A percentile compares a stretch with the other conserved stretches of the same genome.
Evolutionary conservation across 2,113 vertebrate genomes (phyloP).

Genomic region (Dipodomys merriami): DNA sequence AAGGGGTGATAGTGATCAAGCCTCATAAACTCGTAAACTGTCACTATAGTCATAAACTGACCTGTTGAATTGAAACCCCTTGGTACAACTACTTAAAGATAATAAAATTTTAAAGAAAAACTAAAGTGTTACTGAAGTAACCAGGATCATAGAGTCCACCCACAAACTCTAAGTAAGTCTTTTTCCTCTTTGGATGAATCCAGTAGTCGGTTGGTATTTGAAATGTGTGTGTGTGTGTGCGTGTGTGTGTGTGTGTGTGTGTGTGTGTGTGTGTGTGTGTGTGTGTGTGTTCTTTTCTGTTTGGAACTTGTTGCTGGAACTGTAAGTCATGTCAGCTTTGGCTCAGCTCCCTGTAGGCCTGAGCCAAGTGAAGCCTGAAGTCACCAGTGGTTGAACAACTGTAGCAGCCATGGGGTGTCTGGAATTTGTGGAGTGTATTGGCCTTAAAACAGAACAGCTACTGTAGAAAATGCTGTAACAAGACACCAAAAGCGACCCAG

Average conservation of each 20-base stretch:
- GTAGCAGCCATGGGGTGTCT: conserved; percentile 79
- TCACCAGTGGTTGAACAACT: conserved; percentile 82
- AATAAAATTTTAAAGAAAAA: not conserved
- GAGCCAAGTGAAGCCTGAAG: conserved; percentile 83
- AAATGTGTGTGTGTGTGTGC: conserved; percentile 56
- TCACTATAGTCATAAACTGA: too few species aligned
- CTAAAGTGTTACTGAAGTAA: not conserved
- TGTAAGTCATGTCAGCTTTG: conserved; percentile 82
- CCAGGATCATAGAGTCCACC: not conserved
- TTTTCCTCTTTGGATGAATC: conserved; percentile 60
- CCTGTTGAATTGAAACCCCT: too few species aligned
- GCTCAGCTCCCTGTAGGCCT: conserved; percentile 79
- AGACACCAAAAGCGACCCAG: conserved; percentile 81
- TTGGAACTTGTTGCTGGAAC: conserved; percentile 79
- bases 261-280: too few species aligned
- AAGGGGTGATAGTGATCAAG: too few species aligned
- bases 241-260: too few species aligned
- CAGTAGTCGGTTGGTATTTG: conserved; percentile 72
- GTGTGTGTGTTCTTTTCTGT: conserved; percentile 76
- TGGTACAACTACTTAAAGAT: too few species aligned
- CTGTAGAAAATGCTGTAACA: conserved; percentile 79
- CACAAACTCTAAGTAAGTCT: too few species aligned
- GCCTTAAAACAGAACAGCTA: conserved; percentile 87
- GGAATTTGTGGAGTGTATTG: conserved; percentile 86
- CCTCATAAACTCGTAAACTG: too few species aligned